Conservation (phyloP, 2,888 invertebrate species). For the Rapana venosa region DNA sequence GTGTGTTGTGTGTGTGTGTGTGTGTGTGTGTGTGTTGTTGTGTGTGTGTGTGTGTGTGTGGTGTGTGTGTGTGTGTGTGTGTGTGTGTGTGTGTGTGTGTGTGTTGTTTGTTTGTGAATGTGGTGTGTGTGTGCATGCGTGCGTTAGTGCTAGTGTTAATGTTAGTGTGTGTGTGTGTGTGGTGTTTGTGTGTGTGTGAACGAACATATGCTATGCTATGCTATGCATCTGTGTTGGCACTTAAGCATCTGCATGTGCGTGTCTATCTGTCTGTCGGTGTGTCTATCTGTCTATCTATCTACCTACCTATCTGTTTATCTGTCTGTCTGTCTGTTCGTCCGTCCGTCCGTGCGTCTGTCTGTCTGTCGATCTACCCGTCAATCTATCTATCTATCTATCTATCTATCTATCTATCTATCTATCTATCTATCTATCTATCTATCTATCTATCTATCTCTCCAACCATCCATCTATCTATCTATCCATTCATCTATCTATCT, state of each 20-base stretch:
- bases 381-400: too few species aligned
- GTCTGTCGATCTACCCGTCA: not conserved
- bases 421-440: not conserved
- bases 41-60: not conserved
- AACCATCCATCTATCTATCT: too few species aligned
- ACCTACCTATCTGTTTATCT: not conserved
- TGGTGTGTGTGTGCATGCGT: too few species aligned
- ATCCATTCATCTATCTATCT: not conserved
- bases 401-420: not conserved
- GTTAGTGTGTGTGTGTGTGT: not conserved
- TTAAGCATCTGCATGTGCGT: not conserved
- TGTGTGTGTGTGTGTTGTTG: not conserved
- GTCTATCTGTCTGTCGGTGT: not conserved
- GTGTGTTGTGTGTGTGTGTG: not conserved
- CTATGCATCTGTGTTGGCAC: too few species aligned
- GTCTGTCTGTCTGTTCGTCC: not conserved
- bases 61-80: too few species aligned
- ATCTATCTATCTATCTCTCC: not conserved
- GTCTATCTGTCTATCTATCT: not conserved
- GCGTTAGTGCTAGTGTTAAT: too few species aligned
- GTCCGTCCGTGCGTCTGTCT: not conserved
- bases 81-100: too few species aligned
- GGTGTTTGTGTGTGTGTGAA: not conserved
- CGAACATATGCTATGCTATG: too few species aligned
- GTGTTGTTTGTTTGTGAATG: too few species aligned